Evolutionary conservation across 2,888 invertebrate genomes (phyloP), one percentile per base, ranked within the genome.

Genomic region (Tetranychus piercei): DNA sequence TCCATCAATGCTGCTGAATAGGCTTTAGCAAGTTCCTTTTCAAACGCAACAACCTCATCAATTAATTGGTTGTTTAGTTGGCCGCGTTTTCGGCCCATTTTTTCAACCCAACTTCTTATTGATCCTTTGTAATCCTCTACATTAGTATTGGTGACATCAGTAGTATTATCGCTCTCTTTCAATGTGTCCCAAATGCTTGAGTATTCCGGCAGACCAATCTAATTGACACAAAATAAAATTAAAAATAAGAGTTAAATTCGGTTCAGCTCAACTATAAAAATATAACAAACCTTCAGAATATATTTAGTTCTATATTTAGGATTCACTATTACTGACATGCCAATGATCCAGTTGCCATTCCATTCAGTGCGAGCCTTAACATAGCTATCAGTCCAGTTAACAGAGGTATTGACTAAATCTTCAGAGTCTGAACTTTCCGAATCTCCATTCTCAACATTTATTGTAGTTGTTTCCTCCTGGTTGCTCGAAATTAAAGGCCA

Each of bases 291-390:
- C 69, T 69, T 69, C 5, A 69, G 5, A 11, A 69, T 69, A 22
- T 69, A 69, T 69, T 69, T 69, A 20, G 69, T 23, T 22, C 20
- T 69, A 23, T 69, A 23, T 69, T 69, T 69, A 7, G 69, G 69
- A 23, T 69, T 69, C 8, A 69, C 69, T 23, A 69, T 23, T 20
- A 69, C 69, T 11, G 18, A 22, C 20, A 69, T 23, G n/a, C 69
- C 69, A 23, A 69, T 69, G n/a, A 69, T 69, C 69, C 69, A 69
- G 20, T 69, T 69, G 11, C 34, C 34, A 23, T 69, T 69, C 69
- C 69, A 69, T 23, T 69, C 69, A 69, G 69, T 23, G 22, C 69
- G 22, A 11, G 69, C 69, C 20, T 69, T 69, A 20, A 69, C 69
- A 69, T 23, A 20, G 5, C 22, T 23, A 69, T 69, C 69, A 69